Base-by-base conservation (phyloP, 2,888 invertebrate genomes). In the Leptinotarsa peninsularis region DNA sequence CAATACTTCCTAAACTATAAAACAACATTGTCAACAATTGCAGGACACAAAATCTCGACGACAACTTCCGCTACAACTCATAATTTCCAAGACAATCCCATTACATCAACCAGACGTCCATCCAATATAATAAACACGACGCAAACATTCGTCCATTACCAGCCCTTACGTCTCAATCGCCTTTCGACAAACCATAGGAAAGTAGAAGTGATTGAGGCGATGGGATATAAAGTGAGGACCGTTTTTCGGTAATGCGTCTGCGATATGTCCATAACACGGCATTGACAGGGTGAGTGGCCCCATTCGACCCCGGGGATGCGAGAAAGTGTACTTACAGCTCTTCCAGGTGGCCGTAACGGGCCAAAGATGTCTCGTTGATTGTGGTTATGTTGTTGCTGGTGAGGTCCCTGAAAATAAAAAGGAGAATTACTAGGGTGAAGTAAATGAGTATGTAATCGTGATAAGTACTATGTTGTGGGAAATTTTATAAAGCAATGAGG, bases 301-400 rank as follows among this genome's bases (percentile, higher is more conserved):
- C 50, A 27, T 58, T 68, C 60, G 18, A 50, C 54, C 67, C 71
- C 71, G 27, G n/a, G 18, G 33, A 14, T 14, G 33, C 17, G 33
- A 27, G 43, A 27, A 43, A 33, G 63, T 7, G 76, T 88, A 93
- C 94, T 93, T 89, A 94, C 94, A 94, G 89, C 88, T 94, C 94
- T 86, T 95, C 93, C 82, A 95, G 91, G 85, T 91, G 90, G 84
- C 90, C 88, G 86, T 93, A 93, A 83, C 91, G 90, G 82, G 89
- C 90, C 88, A 95, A 92, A 83, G 94, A 93, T 87, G 91, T 91
- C 82, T 92, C 92, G 85, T 93, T 91, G 89, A 95, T 89, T 86
- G 90, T 88, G 81, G 93, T 94, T 86, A 95, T 93, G 89, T 95
- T 95, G 91, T 95, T 95, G 90, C 92, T 92, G 81, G 93, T 93